Conservation (phyloP, 2,113 vertebrate species). For the Nerophis lumbriciformis region DNA sequence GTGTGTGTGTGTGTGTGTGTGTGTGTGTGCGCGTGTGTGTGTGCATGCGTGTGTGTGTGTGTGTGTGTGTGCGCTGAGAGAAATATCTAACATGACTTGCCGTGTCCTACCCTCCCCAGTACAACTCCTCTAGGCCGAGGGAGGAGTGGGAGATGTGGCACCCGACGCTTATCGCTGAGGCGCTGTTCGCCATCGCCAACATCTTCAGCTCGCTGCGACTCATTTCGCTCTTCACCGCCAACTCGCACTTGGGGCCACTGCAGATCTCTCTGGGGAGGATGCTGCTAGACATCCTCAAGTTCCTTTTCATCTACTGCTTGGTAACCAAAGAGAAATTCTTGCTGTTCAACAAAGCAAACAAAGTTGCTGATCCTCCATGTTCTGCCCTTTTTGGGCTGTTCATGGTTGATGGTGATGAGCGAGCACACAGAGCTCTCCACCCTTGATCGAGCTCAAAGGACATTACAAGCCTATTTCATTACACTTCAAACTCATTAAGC, state of each 20-base stretch:
- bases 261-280: constrained; percentile 94
- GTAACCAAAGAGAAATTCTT: constrained; percentile 7
- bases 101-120: constrained; percentile 68
- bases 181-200: constrained; percentile 95
- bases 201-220: constrained; percentile 92
- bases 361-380: background rate
- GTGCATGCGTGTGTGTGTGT: too few species aligned
- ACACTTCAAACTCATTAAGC: constrained; percentile 26
- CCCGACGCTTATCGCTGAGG: constrained; percentile 91
- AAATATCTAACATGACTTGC: too few species aligned
- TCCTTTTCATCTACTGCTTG: constrained; percentile 92
- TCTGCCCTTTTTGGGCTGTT: background rate
- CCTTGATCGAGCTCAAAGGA: constrained; percentile 17
- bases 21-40: too few species aligned
- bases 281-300: constrained; percentile 97
- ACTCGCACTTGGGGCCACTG: constrained; percentile 91
- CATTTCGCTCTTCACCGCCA: constrained; percentile 95
- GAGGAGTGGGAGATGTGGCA: constrained; percentile 99
- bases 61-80: background rate
- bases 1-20: too few species aligned
- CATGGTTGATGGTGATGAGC: constrained; percentile 10
- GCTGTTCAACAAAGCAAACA: background rate
- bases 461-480: constrained; percentile 18
- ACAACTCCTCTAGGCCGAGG: constrained; percentile 89
- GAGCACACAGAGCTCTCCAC: background rate